Base-by-base conservation (phyloP, 2,797 vertebrate species). In the Aphelocoma californica region DNA sequence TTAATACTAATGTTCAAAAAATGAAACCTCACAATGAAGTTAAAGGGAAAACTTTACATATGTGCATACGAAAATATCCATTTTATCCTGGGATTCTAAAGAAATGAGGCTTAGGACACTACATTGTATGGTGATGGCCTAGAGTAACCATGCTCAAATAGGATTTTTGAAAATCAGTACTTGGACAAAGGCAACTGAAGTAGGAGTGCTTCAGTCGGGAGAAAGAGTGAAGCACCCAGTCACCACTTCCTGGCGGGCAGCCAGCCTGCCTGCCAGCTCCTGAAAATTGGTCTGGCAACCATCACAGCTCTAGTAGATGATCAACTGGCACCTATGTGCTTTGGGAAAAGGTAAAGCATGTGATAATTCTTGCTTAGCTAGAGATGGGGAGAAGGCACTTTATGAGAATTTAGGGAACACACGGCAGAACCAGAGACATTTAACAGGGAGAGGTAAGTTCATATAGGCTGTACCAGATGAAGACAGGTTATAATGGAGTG, bases 141-240 rank as follows among this genome's bases (percentile, higher is more conserved):
- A 42, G 36, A 64, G 44, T 38, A 61, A 61, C 1, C 4, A 23
- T 0, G 0, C 29, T 62, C 7, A 3, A 50, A 88, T 1, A 38
- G 1, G 20, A 36, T 9, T 69, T 81, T 31, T 71, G 54, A 75
- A 88, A 74, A 58, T 45, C 72, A 26, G 34, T 32, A 47, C 54
- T n/a, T 29, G 20, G 32, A 57, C 32, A 66, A 45, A 50, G 56
- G 21, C 1, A 11, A 50, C 9, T 32, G 6, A 45, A 54, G 26
- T 2, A 42, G 26, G 45, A 85, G 7, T 26, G 40, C 24, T 79
- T 66, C 29, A 58, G 21, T 0, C 0, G 0, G 24, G n/a, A 74
- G 20, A 32, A 56, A 31, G 53, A 25, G 32, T 3, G 38, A 56
- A 81, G 56, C 8, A n/a, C 9, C 18, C 48, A 31, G 5, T 26